phyloP scores from a whole-genome alignment of 2,888 invertebrate genomes.

The Azorinus chamasolen region DNA sequence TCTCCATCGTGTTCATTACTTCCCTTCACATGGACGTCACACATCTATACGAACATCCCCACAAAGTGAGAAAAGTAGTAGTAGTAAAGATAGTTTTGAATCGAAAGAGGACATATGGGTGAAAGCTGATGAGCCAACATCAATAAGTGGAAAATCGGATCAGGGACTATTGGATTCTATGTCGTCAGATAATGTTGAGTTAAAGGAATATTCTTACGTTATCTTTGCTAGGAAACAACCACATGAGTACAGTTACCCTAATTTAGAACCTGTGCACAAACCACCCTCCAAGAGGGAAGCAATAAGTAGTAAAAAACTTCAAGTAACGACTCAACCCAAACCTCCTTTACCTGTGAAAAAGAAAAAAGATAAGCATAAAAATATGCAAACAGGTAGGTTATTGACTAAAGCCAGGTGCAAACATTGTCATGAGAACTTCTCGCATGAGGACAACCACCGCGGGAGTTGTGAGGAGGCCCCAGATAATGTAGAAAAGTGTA shows the following conservation, averaged over 20 bases:
- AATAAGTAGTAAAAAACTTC: constrained; percentile 75
- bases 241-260: constrained; percentile 96
- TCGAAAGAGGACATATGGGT: constrained; percentile 80
- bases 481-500: constrained; percentile 92
- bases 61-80: constrained; percentile 76
- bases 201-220: constrained; percentile 81
- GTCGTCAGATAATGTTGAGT: constrained; percentile 68
- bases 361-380: constrained; percentile 76
- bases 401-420: constrained; percentile 85
- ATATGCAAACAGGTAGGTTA: constrained; percentile 57
- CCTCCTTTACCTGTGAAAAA: constrained; percentile 86
- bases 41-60: constrained; percentile 70
- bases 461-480: constrained; percentile 93
- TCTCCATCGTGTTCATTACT: constrained; percentile 89
- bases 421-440: constrained; percentile 89
- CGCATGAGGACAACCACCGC: constrained; percentile 93
- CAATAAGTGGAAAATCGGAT: constrained; percentile 77
- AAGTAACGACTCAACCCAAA: constrained; percentile 80
- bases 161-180: constrained; percentile 75
- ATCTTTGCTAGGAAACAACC: constrained; percentile 78
- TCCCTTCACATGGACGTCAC: constrained; percentile 80
- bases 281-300: constrained; percentile 80
- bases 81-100: constrained; percentile 70
- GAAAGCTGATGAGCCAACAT: constrained; percentile 76
- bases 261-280: constrained; percentile 87